Conservation (phyloP, 2,888 invertebrate genomes). For the Ophion ellenae region DNA sequence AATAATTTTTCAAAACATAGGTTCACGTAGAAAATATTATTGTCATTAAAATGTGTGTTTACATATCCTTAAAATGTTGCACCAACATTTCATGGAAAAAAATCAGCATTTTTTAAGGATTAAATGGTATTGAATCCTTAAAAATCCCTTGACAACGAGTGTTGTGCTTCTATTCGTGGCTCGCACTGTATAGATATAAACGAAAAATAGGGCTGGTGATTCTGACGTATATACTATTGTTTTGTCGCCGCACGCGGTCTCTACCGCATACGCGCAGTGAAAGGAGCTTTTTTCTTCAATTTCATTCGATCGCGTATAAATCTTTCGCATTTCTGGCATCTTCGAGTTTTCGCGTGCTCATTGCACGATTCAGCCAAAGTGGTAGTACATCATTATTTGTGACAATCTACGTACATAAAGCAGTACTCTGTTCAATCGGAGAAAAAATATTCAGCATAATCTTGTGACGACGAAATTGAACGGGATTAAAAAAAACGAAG, state of each 20-base stretch:
- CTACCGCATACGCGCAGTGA: constrained; percentile 28
- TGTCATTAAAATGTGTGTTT: too few relatives aligned
- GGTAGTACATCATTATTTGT: neutral
- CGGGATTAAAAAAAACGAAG: too few relatives aligned
- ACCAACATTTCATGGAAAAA: too few relatives aligned
- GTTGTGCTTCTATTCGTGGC: too few relatives aligned
- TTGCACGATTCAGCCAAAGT: too few relatives aligned
- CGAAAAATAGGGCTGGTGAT: constrained; percentile 23
- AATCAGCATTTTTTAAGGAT: too few relatives aligned
- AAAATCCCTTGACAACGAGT: too few relatives aligned
- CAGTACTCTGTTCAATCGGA: neutral
- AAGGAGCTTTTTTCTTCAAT: constrained; percentile 32
- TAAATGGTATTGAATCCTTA: too few relatives aligned
- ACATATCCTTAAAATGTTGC: too few relatives aligned
- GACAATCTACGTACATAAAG: neutral
- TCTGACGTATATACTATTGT: constrained; percentile 15
- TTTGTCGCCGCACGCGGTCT: neutral
- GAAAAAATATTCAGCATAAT: neutral
- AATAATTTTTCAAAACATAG: too few relatives aligned
- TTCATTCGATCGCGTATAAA: constrained; percentile 45
- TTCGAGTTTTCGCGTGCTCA: neutral
- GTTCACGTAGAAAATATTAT: too few relatives aligned
- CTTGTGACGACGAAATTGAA: neutral
- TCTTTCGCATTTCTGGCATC: constrained; percentile 36
- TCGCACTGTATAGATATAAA: neutral